Conservation (phyloP, 2,888 invertebrate species). For the Teinopalpus imperialis region DNA sequence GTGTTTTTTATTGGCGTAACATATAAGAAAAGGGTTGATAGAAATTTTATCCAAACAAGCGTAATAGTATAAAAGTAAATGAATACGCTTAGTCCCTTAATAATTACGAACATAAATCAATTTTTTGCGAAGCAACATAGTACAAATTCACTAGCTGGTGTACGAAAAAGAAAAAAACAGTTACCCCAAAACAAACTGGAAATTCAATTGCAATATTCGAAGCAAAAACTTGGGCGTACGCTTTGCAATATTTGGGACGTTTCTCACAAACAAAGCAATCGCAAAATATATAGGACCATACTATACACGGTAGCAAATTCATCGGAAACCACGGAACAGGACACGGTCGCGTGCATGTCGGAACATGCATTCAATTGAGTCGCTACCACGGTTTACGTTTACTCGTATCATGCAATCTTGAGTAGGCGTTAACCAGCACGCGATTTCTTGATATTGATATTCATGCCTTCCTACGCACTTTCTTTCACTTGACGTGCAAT, state of each 20-base stretch:
- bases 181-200: conserved; percentile 28
- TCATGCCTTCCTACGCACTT: conserved; percentile 3
- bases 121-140: background rate
- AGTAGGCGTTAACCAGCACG: conserved; percentile 20
- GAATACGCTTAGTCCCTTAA: no score
- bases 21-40: no score
- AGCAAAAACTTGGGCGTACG: conserved; percentile 26
- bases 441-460: conserved; percentile 11
- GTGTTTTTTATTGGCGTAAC: no score
- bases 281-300: conserved; percentile 56
- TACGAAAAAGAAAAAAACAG: conserved; percentile 24
- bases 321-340: conserved; percentile 56
- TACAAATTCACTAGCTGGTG: conserved; percentile 9
- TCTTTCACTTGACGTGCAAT: conserved; percentile 2
- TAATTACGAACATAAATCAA: no score
- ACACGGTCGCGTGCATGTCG: conserved; percentile 46
- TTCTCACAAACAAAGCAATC: conserved; percentile 49
- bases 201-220: conserved; percentile 32
- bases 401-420: conserved; percentile 19
- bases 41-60: no score
- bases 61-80: no score
- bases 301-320: conserved; percentile 49
- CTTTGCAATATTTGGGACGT: conserved; percentile 46
- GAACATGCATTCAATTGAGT: conserved; percentile 45
- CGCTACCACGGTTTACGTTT: conserved; percentile 40